Percentiles rank a stretch among this genome's conserved stretches.
phyloP scores from a whole-genome alignment of 2,113 vertebrate species.

The Antechinus stuartii region DNA sequence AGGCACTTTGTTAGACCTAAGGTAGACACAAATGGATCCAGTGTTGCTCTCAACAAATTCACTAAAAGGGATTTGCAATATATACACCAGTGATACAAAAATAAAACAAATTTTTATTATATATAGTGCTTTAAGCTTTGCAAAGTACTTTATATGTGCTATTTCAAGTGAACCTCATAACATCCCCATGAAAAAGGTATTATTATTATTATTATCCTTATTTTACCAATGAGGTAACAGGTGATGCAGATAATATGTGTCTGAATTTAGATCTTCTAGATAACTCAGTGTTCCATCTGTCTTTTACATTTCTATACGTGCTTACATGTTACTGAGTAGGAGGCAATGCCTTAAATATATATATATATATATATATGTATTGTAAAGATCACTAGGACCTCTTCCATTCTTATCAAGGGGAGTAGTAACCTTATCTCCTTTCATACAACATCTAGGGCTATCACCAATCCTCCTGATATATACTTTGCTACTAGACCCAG shows the following conservation, averaged over 20 bases:
- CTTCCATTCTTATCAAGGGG: no score
- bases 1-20: not conserved
- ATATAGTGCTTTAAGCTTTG: not conserved
- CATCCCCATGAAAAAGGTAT: not conserved
- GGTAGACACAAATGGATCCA: not conserved
- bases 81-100: not conserved
- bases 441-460: no score
- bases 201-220: not conserved
- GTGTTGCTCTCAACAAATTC: not conserved
- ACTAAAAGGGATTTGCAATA: not conserved
- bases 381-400: no score
- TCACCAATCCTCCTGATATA: no score
- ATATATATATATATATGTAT: no score
- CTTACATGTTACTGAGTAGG: no score
- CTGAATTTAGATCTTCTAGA: not conserved
- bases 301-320: not conserved
- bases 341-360: no score
- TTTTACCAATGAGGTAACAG: not conserved
- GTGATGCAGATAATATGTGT: not conserved
- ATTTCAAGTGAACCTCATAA: not conserved
- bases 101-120: no score
- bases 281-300: not conserved
- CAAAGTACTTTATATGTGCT: not conserved
- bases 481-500: no score
- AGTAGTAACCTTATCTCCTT: no score